These are phyloP conservation scores for Callyntrura guangdongensis DNA, from an alignment of 2,888 invertebrate species.

Conservation along the genomic window DNA sequence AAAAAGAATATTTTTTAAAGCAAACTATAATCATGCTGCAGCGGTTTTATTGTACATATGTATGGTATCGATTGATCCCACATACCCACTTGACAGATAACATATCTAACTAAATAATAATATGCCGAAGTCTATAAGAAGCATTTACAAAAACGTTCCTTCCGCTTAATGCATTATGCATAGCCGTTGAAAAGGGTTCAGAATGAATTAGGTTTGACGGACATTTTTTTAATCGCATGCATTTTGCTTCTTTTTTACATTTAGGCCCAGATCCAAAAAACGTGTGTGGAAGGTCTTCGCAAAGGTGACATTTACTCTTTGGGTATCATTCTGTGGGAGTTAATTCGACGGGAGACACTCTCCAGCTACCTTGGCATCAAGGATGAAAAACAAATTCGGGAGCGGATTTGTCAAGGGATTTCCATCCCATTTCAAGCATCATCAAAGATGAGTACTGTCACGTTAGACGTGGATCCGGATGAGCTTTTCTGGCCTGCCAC, in stretches of 20 bases:
- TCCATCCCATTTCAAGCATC: conserved; percentile 61
- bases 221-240: not conserved
- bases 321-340: conserved; percentile 94
- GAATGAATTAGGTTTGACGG: too few relatives aligned
- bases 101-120: too few relatives aligned
- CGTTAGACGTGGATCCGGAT: conserved; percentile 62
- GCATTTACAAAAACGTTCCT: too few relatives aligned
- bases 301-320: conserved; percentile 95
- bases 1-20: too few relatives aligned
- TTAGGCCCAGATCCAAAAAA: conserved; percentile 67
- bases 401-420: conserved; percentile 78
- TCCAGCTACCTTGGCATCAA: conserved; percentile 82
- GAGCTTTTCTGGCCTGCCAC: conserved; percentile 76
- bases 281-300: conserved; percentile 89
- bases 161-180: not conserved
- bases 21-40: too few relatives aligned
- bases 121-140: too few relatives aligned
- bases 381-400: conserved; percentile 81
- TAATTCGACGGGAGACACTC: conserved; percentile 89
- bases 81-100: too few relatives aligned
- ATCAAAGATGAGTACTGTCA: conserved; percentile 66
- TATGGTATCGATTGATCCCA: too few relatives aligned
- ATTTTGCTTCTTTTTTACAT: not conserved
- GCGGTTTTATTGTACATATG: too few relatives aligned
- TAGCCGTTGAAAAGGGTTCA: too few relatives aligned